phyloP scores from a whole-genome alignment of 2,888 invertebrate species.

The Chaetoderma sp. region DNA sequence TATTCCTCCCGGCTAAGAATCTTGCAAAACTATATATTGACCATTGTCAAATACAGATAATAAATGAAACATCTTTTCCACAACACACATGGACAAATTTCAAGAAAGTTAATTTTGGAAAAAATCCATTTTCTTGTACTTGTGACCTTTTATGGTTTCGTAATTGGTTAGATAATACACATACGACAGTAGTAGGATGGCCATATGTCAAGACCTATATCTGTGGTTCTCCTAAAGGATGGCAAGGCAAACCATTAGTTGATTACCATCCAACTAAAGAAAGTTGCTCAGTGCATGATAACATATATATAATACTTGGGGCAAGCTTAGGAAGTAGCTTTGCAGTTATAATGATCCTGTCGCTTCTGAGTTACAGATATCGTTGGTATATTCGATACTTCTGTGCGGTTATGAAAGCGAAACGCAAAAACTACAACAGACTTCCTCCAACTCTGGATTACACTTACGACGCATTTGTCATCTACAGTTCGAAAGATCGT shows the following conservation, averaged over 20 bases:
- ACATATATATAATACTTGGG: constrained; percentile 2
- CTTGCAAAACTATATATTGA: constrained; percentile 20
- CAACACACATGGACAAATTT: constrained; percentile 3
- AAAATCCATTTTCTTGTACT: constrained; percentile 76
- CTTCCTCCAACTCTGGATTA: constrained; percentile 70
- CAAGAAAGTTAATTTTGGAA: constrained; percentile 72
- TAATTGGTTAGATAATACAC: constrained; percentile 22
- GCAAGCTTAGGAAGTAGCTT: background rate
- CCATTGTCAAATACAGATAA: constrained; percentile 19
- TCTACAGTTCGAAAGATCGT: background rate
- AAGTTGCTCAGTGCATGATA: constrained; percentile 3
- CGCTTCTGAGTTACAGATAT: constrained; percentile 70
- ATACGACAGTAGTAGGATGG: background rate
- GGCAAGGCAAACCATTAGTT: background rate
- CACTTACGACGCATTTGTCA: constrained; percentile 55
- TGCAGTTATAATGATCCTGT: constrained; percentile 28
- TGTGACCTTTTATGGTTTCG: constrained; percentile 69
- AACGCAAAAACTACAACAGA: constrained; percentile 77
- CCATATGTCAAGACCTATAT: background rate
- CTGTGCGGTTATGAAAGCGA: constrained; percentile 54
- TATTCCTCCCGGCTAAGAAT: constrained; percentile 5
- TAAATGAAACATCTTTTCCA: constrained; percentile 26
- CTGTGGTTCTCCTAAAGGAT: background rate
- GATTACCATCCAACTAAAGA: constrained; percentile 1
- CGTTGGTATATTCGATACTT: constrained; percentile 75